These are phyloP conservation scores for Anser brachyrhynchus DNA, from an alignment of 2,113 vertebrate species.

Conservation along the genomic window DNA sequence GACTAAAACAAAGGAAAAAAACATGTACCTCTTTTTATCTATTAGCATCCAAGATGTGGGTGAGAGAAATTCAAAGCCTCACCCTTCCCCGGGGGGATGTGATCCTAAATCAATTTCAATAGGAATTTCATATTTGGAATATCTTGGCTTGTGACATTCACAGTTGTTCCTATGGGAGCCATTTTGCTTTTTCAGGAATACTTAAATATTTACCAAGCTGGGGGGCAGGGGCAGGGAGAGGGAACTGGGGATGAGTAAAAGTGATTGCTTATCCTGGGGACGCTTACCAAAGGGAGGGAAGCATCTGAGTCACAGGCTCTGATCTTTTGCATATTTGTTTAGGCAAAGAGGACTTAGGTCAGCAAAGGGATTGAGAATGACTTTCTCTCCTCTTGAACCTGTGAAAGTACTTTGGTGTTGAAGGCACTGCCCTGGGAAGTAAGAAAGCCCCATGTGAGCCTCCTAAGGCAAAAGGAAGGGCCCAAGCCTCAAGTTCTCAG, in stretches of 20 bases:
- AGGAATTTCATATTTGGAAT: neutral
- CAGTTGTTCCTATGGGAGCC: neutral
- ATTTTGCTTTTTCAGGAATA: neutral
- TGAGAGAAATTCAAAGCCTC: neutral
- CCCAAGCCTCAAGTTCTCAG: neutral
- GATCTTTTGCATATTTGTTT: neutral
- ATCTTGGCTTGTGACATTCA: neutral
- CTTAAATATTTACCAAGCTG: neutral
- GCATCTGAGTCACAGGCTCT: neutral
- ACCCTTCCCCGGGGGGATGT: neutral
- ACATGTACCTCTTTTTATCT: neutral
- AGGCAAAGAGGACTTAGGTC: neutral
- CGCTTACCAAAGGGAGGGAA: neutral
- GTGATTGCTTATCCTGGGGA: neutral
- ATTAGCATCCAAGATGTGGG: neutral
- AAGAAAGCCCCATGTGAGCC: neutral
- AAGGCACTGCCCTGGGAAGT: neutral
- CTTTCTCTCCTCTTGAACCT: neutral
- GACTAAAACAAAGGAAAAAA: neutral
- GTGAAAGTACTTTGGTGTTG: neutral
- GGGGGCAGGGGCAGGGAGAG: rapidly evolving
- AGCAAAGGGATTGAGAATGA: neutral
- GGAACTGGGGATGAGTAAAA: neutral
- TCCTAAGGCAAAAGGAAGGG: neutral
- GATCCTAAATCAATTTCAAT: neutral